Evolutionary conservation across 1,140 invertebrate species (phyloP), one percentile per base, ranked within the genome.

Genomic region (Hyphantria cunea): DNA sequence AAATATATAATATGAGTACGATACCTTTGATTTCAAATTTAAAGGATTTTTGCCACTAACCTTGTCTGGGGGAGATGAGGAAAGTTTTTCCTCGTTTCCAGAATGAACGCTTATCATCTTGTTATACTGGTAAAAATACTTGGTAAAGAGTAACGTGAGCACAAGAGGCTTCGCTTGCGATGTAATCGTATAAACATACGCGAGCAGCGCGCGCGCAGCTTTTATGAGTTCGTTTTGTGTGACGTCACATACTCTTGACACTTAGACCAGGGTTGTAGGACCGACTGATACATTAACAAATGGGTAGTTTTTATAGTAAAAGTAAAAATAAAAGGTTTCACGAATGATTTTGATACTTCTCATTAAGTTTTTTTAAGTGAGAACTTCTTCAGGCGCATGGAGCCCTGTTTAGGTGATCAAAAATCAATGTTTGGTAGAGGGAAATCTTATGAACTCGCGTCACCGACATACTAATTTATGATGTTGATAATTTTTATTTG

Each of bases 61-160:
- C 74, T 72, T 72, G 50, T 80, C 77, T 0, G 75, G 77, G 0
- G 77, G 77, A 5, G 77, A 80, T 10, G 69, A 65, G 6, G 74
- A 75, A 6, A 77, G 64, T 44, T 71, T 58, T 12, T 64, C 64
- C 17, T 70, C 47, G 11, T 9, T 44, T 12, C 39, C 25, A 6
- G 37, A n/a, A 1, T 39, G 37, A 42, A 44, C 25, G 25, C 58
- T 45, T 48, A 61, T 61, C 58, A 61, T 61, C 8, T 44, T 42
- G 49, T 7, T 47, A 15, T 10, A 39, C n/a, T 39, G 37, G n/a
- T 39, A 11, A 15, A 47, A 44, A 50, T 15, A 17, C 3, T 6
- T 3, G 32, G 31, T 25, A 31, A 17, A 25, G 12, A 13, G 17
- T 25, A 25, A 25, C 17, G 17, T 11, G 7, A 25, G 31, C 37